Conservation (phyloP, 2,113 vertebrate species). For the Peromyscus leucopus region DNA sequence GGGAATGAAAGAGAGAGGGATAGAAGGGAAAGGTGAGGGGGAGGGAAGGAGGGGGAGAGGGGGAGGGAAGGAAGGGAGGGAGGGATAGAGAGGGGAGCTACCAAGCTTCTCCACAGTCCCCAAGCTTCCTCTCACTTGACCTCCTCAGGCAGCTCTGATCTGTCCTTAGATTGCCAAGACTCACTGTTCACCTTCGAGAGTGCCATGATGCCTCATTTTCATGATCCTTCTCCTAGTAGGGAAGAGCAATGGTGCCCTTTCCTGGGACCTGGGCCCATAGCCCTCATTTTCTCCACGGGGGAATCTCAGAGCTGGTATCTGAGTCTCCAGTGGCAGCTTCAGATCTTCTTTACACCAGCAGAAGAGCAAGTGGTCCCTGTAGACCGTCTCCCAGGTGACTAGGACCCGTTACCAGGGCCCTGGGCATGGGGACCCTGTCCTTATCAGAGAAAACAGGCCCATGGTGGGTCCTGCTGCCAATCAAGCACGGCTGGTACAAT, state of each 20-base stretch:
- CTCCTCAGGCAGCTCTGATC: neutral
- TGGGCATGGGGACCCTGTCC: neutral
- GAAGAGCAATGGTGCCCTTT: neutral
- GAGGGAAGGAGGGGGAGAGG: no score
- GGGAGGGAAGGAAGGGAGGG: rapidly evolving
- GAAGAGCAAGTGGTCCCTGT: rapidly evolving
- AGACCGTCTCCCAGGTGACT: neutral
- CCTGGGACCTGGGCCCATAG: neutral
- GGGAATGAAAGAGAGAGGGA: rapidly evolving
- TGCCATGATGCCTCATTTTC: rapidly evolving
- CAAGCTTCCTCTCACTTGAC: no score
- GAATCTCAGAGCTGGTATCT: no score
- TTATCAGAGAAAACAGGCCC: neutral
- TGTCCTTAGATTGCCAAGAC: neutral
- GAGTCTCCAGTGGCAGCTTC: rapidly evolving
- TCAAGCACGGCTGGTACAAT: neutral
- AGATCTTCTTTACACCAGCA: neutral
- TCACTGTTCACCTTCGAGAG: neutral
- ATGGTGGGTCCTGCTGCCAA: neutral
- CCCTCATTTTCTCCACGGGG: neutral
- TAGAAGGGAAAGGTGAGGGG: rapidly evolving
- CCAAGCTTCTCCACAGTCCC: neutral
- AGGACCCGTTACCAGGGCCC: neutral
- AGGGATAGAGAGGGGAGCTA: neutral
- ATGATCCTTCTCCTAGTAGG: rapidly evolving